phyloP scores from a whole-genome alignment of 30 jellyfish, hydroid and myxozoan genomes.

The Aurelia sp. region DNA sequence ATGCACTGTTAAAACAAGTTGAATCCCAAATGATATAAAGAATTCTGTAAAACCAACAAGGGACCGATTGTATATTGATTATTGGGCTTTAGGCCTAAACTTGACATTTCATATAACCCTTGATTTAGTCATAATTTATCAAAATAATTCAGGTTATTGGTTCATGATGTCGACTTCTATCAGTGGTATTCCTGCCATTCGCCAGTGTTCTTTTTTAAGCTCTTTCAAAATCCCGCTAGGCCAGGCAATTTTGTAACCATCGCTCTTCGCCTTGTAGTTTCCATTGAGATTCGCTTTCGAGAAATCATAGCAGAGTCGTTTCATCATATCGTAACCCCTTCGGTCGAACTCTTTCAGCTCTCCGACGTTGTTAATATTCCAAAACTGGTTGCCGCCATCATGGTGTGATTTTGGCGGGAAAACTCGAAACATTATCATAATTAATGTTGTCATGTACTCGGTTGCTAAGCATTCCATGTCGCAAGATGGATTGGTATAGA shows the following conservation, averaged over 20 bases:
- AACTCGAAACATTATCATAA: conserved; percentile 4
- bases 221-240: neutral
- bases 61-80: too few relatives aligned
- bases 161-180: too few relatives aligned
- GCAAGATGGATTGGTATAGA: conserved; percentile 44
- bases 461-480: conserved; percentile 22
- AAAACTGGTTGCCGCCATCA: neutral
- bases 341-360: conserved; percentile 4
- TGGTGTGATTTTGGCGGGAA: neutral
- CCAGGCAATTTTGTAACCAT: conserved; percentile 38
- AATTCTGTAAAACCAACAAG: too few relatives aligned
- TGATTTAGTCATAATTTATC: too few relatives aligned
- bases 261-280: conserved; percentile 16
- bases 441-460: conserved; percentile 13
- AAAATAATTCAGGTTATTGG: too few relatives aligned
- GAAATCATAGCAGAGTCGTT: neutral
- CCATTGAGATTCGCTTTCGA: conserved; percentile 13
- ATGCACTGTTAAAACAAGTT: too few relatives aligned
- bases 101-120: too few relatives aligned
- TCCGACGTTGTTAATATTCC: neutral
- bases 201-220: too few relatives aligned
- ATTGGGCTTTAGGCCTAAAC: too few relatives aligned
- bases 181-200: too few relatives aligned
- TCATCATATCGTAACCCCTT: conserved; percentile 1
- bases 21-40: too few relatives aligned